A percentile compares a stretch with the other conserved stretches of the same genome.
phyloP scores from a whole-genome alignment of 2,113 vertebrate genomes.

The Corvus hawaiiensis region DNA sequence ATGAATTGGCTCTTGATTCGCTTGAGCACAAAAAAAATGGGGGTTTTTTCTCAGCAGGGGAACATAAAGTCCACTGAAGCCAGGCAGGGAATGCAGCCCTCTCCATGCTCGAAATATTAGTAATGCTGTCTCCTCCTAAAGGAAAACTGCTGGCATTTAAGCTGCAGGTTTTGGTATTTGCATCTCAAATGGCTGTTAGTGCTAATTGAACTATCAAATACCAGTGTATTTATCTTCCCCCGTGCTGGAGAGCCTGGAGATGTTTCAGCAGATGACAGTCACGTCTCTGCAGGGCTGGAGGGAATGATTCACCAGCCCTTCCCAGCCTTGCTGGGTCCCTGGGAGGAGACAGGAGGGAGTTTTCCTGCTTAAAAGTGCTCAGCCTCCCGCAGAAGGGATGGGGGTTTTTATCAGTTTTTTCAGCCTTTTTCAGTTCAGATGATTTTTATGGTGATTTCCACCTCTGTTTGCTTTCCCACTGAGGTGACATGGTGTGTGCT shows the following conservation, averaged over 20 bases:
- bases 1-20: neutral
- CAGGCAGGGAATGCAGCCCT: neutral
- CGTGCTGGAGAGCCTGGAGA: neutral
- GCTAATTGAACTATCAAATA: neutral
- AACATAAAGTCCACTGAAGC: neutral
- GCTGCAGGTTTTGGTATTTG: neutral
- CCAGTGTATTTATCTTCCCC: neutral
- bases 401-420: neutral
- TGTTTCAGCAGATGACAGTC: constrained; percentile 6
- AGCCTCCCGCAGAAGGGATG: neutral
- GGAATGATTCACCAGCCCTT: neutral
- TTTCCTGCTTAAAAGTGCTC: neutral
- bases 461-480: neutral
- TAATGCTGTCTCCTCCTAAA: neutral
- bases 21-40: neutral
- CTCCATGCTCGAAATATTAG: neutral
- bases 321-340: neutral
- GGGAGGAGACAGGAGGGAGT: neutral
- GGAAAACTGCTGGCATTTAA: neutral
- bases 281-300: neutral
- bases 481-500: neutral
- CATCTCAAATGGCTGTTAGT: neutral
- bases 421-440: too few relatives aligned
- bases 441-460: rapidly evolving
- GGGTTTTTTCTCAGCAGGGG: neutral